phyloP scores from a whole-genome alignment of 2,888 invertebrate genomes.

The Pelosia muscerda region DNA sequence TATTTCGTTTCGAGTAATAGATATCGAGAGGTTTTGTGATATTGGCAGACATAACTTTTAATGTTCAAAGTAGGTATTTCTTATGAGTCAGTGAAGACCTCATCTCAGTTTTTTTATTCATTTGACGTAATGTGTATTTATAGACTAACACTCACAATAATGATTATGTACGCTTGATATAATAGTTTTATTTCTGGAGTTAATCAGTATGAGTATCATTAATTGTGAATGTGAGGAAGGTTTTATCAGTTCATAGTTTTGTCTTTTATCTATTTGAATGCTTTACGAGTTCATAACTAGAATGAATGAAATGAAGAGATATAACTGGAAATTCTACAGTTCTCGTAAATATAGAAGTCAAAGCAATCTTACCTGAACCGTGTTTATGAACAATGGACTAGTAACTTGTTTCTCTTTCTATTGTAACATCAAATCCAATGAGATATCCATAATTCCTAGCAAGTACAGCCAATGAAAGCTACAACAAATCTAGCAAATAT shows the following conservation, averaged over 20 bases:
- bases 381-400: conserved; percentile 42
- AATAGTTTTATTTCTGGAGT: not conserved
- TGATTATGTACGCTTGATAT: not conserved
- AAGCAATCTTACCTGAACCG: conserved; percentile 31
- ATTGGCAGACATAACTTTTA: conserved; percentile 30
- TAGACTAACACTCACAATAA: not conserved
- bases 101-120: not conserved
- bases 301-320: not conserved
- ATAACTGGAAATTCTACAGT: not conserved
- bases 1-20: conserved; percentile 37
- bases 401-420: conserved; percentile 31
- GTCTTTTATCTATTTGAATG: not conserved
- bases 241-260: not conserved
- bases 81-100: not conserved
- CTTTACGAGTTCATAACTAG: not conserved
- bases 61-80: conserved; percentile 16
- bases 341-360: conserved; percentile 19
- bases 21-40: conserved; percentile 33
- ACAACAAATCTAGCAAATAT: not conserved
- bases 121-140: not conserved
- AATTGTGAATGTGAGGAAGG: not conserved
- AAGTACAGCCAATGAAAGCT: not conserved
- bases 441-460: conserved; percentile 2
- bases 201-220: not conserved
- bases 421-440: conserved; percentile 14